A percentile compares a stretch with the other conserved stretches of the same genome.
Evolutionary conservation across 2,797 vertebrate genomes (phyloP).

Genomic region (Acanthopagrus latus): DNA sequence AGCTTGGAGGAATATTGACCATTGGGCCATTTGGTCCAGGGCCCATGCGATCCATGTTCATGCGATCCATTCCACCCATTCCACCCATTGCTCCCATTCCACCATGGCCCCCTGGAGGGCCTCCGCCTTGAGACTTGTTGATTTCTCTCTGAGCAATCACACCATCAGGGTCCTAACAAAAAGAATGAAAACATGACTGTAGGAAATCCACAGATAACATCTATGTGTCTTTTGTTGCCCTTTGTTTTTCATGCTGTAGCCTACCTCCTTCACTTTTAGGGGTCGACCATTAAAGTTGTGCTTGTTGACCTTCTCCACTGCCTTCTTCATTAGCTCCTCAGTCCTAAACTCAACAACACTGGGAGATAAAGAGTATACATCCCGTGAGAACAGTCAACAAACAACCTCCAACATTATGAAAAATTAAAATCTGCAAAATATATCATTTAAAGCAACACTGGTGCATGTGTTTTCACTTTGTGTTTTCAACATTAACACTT

Average conservation of each 20-base stretch:
- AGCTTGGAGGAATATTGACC: conserved; percentile 94
- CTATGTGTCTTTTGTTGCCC: too few relatives aligned
- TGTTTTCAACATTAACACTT: neutral
- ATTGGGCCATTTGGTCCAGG: conserved; percentile 88
- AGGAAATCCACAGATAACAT: neutral
- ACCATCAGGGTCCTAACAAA: conserved; percentile 92
- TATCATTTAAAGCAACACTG: neutral
- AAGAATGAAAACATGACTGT: conserved; percentile 15
- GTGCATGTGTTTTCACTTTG: neutral
- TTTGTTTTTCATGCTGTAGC: conserved; percentile 21
- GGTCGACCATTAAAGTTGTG: conserved; percentile 95
- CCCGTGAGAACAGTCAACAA: neutral
- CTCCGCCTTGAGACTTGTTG: conserved; percentile 86
- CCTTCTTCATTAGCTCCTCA: conserved; percentile 98
- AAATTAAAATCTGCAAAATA: neutral
- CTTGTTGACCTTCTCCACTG: conserved; percentile 98
- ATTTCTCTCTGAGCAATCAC: conserved; percentile 94
- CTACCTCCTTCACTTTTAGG: conserved; percentile 97
- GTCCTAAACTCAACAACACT: conserved; percentile 99
- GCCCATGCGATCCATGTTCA: conserved; percentile 89
- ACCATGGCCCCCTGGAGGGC: conserved; percentile 80
- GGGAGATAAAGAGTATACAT: conserved; percentile 49
- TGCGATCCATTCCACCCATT: conserved; percentile 83
- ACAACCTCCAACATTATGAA: too few relatives aligned
- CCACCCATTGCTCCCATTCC: conserved; percentile 84